phyloP scores from a whole-genome alignment of 2,888 invertebrate species.

The Alloplasta piceator region DNA sequence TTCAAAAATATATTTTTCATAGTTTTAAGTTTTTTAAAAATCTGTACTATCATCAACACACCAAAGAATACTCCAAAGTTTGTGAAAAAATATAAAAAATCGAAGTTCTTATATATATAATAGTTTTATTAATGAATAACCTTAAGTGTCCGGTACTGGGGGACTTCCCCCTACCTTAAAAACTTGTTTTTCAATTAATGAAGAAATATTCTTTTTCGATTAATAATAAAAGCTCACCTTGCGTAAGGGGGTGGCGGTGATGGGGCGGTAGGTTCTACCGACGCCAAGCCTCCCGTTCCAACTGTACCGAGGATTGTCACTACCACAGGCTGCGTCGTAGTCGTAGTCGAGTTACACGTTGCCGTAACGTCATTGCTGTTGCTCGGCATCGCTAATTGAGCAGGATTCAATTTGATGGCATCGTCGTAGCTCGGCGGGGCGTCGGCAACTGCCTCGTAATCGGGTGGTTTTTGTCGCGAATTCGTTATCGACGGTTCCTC shows the following conservation, averaged over 20 bases:
- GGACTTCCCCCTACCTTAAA: too few relatives aligned
- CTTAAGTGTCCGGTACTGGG: too few relatives aligned
- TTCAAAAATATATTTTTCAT: too few relatives aligned
- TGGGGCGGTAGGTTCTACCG: conserved; percentile 73
- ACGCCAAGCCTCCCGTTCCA: conserved; percentile 65
- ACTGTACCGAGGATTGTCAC: conserved; percentile 71
- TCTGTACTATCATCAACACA: too few relatives aligned
- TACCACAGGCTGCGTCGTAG: conserved; percentile 57
- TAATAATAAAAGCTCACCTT: conserved; percentile 71
- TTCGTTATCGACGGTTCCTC: conserved; percentile 84
- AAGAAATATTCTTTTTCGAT: not conserved
- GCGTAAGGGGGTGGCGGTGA: conserved; percentile 81
- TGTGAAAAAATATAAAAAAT: too few relatives aligned
- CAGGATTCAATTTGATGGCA: conserved; percentile 89
- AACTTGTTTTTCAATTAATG: too few relatives aligned
- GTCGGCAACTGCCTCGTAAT: conserved; percentile 89
- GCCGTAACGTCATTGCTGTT: conserved; percentile 68
- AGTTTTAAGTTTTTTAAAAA: too few relatives aligned
- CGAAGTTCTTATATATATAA: too few relatives aligned
- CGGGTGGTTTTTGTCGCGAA: conserved; percentile 89
- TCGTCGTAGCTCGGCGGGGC: conserved; percentile 90
- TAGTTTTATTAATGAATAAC: too few relatives aligned
- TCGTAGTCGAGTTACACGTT: conserved; percentile 45
- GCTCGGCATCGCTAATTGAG: conserved; percentile 82
- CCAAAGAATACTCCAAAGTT: too few relatives aligned